Evolutionary conservation across 2,888 invertebrate species (phyloP).

Genomic region (Corbicula japonica): DNA sequence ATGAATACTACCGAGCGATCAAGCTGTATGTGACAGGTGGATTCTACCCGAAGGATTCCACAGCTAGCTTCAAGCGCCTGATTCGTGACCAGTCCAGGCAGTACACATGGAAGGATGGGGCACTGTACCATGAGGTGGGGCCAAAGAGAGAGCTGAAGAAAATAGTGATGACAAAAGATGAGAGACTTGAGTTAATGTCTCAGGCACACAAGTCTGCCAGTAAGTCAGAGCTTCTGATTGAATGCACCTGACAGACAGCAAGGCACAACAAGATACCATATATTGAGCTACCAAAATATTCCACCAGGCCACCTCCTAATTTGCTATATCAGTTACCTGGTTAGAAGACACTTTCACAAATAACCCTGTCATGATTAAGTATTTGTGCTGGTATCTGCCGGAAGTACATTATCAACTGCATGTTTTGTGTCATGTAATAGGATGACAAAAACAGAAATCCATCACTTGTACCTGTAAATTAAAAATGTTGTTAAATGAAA

Average conservation of each 20-base stretch:
- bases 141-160: constrained; percentile 54
- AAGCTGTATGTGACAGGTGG: constrained; percentile 61
- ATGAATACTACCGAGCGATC: constrained; percentile 59
- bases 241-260: neutral
- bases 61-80: constrained; percentile 66
- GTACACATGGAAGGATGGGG: constrained; percentile 63
- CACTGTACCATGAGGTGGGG: constrained; percentile 66
- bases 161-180: constrained; percentile 66
- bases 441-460: no score
- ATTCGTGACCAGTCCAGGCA: constrained; percentile 69
- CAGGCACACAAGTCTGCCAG: constrained; percentile 64
- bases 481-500: no score
- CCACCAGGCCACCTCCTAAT: neutral
- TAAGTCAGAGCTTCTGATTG: constrained; percentile 49
- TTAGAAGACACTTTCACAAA: no score
- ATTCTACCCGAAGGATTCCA: constrained; percentile 65
- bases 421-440: no score
- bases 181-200: constrained; percentile 67
- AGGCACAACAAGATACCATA: neutral
- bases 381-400: no score
- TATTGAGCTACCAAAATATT: neutral
- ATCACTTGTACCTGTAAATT: no score
- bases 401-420: no score
- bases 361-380: no score
- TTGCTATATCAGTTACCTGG: neutral